Percentiles rank a stretch among this genome's conserved stretches.
These are phyloP conservation scores for Kuschelorhynchus macadamiae DNA, from an alignment of 2,888 invertebrate species.

Conservation along the genomic window DNA sequence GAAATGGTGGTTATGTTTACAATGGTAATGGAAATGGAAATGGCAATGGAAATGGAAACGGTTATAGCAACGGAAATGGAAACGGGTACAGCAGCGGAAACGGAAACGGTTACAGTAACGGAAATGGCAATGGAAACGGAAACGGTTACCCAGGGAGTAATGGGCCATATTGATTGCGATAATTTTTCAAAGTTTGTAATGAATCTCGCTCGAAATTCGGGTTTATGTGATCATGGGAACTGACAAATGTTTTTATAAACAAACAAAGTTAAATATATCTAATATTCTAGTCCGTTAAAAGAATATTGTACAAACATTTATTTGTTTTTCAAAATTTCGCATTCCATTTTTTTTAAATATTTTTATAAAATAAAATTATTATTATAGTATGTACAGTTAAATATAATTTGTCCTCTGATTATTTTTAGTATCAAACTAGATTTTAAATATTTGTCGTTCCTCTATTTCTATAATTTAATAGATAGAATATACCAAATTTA, in stretches of 20 bases:
- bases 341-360: too few species aligned
- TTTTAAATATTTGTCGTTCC: too few species aligned
- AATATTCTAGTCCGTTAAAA: too few species aligned
- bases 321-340: too few species aligned
- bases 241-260: slow-evolving; percentile 25
- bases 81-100: slow-evolving; percentile 59
- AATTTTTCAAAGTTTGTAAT: slow-evolving; percentile 38
- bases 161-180: slow-evolving; percentile 44
- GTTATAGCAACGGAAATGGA: slow-evolving; percentile 59
- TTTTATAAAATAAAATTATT: background rate
- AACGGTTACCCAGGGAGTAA: slow-evolving; percentile 52
- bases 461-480: too few species aligned
- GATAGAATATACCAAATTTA: too few species aligned
- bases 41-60: slow-evolving; percentile 51
- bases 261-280: background rate
- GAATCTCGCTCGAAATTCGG: slow-evolving; percentile 31
- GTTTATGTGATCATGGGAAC: slow-evolving; percentile 35
- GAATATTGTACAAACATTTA: too few species aligned
- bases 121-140: slow-evolving; percentile 59
- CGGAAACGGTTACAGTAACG: slow-evolving; percentile 55
- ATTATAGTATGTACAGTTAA: background rate
- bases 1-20: slow-evolving; percentile 47
- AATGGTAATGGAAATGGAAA: slow-evolving; percentile 53
- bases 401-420: background rate
- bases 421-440: too few species aligned